Evolutionary conservation across 2,888 invertebrate genomes (phyloP), one percentile per base, ranked within the genome.

Genomic region (Epicampocera succincta): DNA sequence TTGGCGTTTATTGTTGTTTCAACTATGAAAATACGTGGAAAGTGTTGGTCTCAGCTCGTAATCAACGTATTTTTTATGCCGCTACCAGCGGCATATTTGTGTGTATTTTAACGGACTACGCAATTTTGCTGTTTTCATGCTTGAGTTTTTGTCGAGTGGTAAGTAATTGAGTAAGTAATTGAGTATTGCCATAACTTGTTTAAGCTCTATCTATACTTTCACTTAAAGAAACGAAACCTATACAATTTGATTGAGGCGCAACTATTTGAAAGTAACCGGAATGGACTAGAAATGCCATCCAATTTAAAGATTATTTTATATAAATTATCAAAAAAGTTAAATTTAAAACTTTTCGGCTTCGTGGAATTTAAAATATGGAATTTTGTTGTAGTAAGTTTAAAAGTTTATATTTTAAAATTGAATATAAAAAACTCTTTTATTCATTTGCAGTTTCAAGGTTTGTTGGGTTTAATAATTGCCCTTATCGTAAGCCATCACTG

Each of bases 71-170:
- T 58, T 87, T 90, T 77, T 86, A 88, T 74, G 89, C 87, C 0
- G 83, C 83, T 6, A 90, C 87, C 63, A 73, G 75, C 0, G 84
- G 80, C 13, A 88, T 90, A 52, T 90, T 86, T 63, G 86, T 87
- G 42, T 88, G 88, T 46, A 88, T 90, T 21, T 80, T 83, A 9
- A 85, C 86, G 77, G 90, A 90, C 52, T 90, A 90, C 60, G 5
- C 79, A 0, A 86, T 88, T n/a, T 65, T 90, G 4, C 77, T 86
- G 21, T 3, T 85, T 13, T 77, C 86, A 0, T 86, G 86, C 44
- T 74, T 29, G 0, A 50, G 40, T 0, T 83, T 88, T 40, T 72
- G 85, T 17, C 85, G 83, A 66, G 84, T 86, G 85, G 89, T 88
- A 73, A 74, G 84, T 15, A 3, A 38, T 25, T 4, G 4, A n/a